Conservation (phyloP, 2,797 vertebrate genomes). For the Poecilia picta region DNA sequence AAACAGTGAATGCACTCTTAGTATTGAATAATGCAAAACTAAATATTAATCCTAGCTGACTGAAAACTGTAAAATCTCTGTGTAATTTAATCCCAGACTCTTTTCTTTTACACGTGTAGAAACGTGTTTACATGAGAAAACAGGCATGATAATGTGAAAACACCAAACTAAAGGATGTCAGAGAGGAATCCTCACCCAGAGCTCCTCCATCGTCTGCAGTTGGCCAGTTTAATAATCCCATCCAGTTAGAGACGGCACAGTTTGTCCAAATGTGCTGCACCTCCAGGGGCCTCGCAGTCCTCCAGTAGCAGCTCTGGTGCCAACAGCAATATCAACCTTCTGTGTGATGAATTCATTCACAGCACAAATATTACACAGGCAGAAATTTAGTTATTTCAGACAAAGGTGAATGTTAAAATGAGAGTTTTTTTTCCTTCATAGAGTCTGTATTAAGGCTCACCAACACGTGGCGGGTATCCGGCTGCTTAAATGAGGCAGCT, state of each 20-base stretch:
- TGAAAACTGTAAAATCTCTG: too few relatives aligned
- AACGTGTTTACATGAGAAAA: neutral
- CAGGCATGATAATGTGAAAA: neutral
- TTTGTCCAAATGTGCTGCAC: neutral
- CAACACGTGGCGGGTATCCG: neutral
- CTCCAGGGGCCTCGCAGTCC: neutral
- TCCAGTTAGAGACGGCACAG: slow-evolving; percentile 1
- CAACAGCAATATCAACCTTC: neutral
- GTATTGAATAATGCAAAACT: too few relatives aligned
- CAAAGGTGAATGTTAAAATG: neutral
- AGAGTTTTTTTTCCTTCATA: neutral
- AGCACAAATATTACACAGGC: neutral
- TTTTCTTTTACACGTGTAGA: too few relatives aligned
- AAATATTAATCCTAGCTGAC: too few relatives aligned
- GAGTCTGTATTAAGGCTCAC: slow-evolving; percentile 1
- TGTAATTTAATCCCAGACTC: too few relatives aligned
- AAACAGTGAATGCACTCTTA: too few relatives aligned
- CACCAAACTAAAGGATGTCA: neutral
- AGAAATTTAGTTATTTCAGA: neutral
- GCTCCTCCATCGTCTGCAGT: neutral
- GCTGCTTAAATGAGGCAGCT: neutral
- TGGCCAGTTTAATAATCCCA: neutral
- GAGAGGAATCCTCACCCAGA: neutral
- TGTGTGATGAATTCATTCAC: slow-evolving; percentile 2
- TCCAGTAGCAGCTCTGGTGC: neutral